These are phyloP conservation scores for Phasianus colchicus DNA, from an alignment of 2,113 vertebrate species.

Conservation along the genomic window DNA sequence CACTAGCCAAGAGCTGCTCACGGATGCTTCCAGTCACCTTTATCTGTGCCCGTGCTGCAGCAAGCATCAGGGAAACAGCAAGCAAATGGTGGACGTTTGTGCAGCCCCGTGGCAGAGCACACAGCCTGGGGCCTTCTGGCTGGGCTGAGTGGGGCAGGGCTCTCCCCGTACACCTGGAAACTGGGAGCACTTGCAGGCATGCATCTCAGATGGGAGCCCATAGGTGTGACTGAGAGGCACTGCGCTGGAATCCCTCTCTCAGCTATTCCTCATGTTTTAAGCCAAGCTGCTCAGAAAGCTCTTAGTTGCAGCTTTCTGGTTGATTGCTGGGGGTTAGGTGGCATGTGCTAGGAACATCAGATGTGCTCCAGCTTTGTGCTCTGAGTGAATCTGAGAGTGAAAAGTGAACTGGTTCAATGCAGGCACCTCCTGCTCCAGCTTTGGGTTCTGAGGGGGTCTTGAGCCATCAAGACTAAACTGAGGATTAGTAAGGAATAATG, in stretches of 20 bases:
- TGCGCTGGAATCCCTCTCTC: neutral
- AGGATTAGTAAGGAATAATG: neutral
- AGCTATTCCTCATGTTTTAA: neutral
- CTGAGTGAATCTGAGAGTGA: neutral
- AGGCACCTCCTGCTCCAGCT: neutral
- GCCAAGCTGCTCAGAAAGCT: neutral
- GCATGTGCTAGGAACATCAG: neutral
- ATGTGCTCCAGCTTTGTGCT: neutral
- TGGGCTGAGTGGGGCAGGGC: neutral
- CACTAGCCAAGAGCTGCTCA: neutral
- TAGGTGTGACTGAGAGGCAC: neutral
- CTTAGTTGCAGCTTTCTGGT: neutral
- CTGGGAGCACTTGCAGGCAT: accelerated
- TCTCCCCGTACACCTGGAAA: neutral
- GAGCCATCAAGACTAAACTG: neutral
- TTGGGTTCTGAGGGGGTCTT: neutral
- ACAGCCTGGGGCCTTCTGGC: accelerated
- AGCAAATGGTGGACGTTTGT: accelerated
- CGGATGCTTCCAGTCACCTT: accelerated
- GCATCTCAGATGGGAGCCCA: neutral
- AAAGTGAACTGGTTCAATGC: neutral
- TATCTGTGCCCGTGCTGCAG: accelerated
- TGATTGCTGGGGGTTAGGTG: neutral
- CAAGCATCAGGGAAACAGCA: neutral
- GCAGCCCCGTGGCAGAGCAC: accelerated